phyloP scores from a whole-genome alignment of 2,113 vertebrate genomes.

The Albula goreensis region DNA sequence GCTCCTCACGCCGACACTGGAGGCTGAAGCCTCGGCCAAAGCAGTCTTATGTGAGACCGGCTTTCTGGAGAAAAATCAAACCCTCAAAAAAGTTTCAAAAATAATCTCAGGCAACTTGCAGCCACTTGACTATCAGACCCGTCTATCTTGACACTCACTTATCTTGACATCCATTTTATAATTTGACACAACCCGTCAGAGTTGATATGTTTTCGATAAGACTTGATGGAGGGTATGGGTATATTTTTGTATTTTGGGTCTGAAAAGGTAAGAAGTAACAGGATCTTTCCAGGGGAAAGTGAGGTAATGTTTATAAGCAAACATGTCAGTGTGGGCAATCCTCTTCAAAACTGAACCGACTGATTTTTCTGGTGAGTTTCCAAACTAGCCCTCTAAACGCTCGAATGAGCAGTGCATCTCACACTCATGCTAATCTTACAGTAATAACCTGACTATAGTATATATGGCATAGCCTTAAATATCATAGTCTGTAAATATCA shows the following conservation, averaged over 20 bases:
- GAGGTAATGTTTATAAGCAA: conserved; percentile 5
- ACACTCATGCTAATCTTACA: too few species aligned
- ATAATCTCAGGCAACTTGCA: background rate
- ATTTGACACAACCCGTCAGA: conserved; percentile 18
- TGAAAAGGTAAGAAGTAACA: conserved; percentile 19
- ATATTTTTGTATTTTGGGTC: background rate
- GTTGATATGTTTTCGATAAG: conserved; percentile 1
- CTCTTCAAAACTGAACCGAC: background rate
- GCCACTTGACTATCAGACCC: conserved; percentile 4
- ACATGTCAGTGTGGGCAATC: background rate
- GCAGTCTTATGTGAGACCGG: background rate
- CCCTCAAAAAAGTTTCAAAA: conserved; percentile 1
- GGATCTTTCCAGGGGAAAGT: background rate
- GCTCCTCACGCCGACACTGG: background rate
- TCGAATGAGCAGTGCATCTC: background rate
- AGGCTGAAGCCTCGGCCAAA: background rate
- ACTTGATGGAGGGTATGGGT: conserved; percentile 4
- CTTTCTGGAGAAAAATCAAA: background rate
- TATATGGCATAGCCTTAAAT: too few species aligned
- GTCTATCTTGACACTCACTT: conserved; percentile 18
- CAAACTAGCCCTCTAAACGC: background rate
- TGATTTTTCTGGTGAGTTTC: background rate
- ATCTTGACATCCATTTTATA: conserved; percentile 17
- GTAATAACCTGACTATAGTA: too few species aligned
- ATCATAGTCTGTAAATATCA: too few species aligned